A percentile compares a stretch with the other conserved stretches of the same genome.
Evolutionary conservation across 2,888 invertebrate species (phyloP).

Genomic region (Melanotus villosus): DNA sequence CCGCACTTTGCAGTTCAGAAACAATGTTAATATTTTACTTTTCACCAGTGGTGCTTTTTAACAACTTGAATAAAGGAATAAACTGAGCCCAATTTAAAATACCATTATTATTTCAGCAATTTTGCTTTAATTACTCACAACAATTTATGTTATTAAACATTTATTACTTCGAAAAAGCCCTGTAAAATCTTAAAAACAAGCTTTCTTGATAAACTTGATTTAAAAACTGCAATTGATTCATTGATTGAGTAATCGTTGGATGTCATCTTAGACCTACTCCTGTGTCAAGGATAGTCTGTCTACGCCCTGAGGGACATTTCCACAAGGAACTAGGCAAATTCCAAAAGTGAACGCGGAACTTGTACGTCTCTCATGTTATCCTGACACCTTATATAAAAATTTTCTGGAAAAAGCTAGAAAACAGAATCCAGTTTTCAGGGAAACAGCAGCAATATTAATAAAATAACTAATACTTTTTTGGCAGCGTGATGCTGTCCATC

Average conservation of each 20-base stretch:
- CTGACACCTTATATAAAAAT: conserved; percentile 73
- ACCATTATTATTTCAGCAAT: no score
- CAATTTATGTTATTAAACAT: no score
- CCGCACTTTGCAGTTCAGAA: no score
- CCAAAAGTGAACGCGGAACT: conserved; percentile 48
- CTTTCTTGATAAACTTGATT: no score
- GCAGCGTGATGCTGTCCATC: conserved; percentile 22
- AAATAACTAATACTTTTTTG: conserved; percentile 65
- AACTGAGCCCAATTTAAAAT: no score
- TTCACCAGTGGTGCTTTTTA: no score
- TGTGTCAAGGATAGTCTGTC: background rate
- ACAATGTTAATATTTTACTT: no score
- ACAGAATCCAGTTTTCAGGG: conserved; percentile 69
- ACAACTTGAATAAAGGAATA: no score
- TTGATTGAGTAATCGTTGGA: background rate
- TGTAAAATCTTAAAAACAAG: no score
- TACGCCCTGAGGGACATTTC: conserved; percentile 25
- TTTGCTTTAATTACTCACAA: no score
- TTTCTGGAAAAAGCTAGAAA: conserved; percentile 74
- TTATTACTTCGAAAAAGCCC: no score
- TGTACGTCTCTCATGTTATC: conserved; percentile 65
- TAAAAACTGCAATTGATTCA: background rate
- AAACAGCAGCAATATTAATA: conserved; percentile 67
- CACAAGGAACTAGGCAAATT: conserved; percentile 41
- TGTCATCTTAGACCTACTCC: background rate